Base-by-base conservation (phyloP, 2,888 invertebrate species). In the Apamea epomidion region DNA sequence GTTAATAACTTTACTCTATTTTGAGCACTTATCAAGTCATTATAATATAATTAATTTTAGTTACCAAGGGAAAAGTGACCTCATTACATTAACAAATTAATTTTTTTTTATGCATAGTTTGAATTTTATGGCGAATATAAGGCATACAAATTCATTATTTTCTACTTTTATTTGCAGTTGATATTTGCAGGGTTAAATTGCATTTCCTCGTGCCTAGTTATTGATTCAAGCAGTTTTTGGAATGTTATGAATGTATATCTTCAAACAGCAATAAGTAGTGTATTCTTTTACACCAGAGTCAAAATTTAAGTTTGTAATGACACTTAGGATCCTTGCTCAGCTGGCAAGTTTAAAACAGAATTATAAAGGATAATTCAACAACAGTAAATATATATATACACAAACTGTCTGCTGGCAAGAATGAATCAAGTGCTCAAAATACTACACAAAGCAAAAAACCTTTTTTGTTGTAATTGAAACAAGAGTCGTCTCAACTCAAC, bases 391-490 rank as follows among this genome's bases (percentile, higher is more conserved):
- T n/a, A n/a, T n/a, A n/a, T n/a, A 54, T 51, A 48, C 10, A 37
- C 32, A 48, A 32, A 60, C 18, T 29, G 42, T 37, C 48, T 45
- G 18, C 4, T 54, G 32, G 37, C 16, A 32, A 60, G 7, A 37
- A 48, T n/a, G 21, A 71, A 32, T 42, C 45, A 62, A 69, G 3
- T 62, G 32, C 37, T 58, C 6, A 45, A 69, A 65, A 45, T 62
- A 73, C 25, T 64, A 25, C 60, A 77, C 21, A 62, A 65, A 80
- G 25, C 21, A 64, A 48, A 48, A 14, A 83, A 29, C 29, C 54
- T 64, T 64, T 32, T 72, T 77, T 82, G 54, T 79, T 69, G 16
- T 73, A 75, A 67, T 68, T 74, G 58, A 70, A 80, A 77, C 71
- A 84, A 87, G 68, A 65, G 58, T 71, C 37, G 60, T 60, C 62